These are phyloP conservation scores for Lithobates pipiens DNA, from an alignment of 2,797 vertebrate species.

Conservation along the genomic window DNA sequence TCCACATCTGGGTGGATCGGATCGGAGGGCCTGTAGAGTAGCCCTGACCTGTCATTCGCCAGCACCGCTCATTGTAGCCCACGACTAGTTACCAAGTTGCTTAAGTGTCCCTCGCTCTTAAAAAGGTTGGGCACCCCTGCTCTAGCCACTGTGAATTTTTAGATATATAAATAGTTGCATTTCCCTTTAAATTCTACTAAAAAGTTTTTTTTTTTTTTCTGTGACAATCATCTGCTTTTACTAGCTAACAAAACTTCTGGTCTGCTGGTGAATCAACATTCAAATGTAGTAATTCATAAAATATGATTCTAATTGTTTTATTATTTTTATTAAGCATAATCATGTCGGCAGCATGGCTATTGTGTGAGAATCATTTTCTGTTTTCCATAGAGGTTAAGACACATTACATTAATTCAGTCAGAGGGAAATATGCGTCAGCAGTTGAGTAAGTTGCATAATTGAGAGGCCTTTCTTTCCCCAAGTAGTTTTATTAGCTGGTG, in stretches of 20 bases:
- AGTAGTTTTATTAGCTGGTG: constrained; percentile 53
- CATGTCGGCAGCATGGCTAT: constrained; percentile 16
- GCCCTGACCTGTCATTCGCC: too few relatives aligned
- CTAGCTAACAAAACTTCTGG: not conserved
- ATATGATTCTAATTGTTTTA: constrained; percentile 39
- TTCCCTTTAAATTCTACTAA: too few relatives aligned
- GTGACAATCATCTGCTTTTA: too few relatives aligned
- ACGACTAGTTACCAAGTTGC: too few relatives aligned
- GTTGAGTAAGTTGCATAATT: constrained; percentile 41
- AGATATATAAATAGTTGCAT: too few relatives aligned
- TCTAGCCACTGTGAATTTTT: too few relatives aligned
- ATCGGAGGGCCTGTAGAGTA: too few relatives aligned
- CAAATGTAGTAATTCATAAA: constrained; percentile 37
- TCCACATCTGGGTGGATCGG: too few relatives aligned
- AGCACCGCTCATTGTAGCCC: too few relatives aligned
- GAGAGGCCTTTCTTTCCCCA: constrained; percentile 35
- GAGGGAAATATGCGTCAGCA: constrained; percentile 47
- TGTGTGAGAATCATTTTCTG: constrained; percentile 42
- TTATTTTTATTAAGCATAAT: constrained; percentile 25
- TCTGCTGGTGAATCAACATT: constrained; percentile 3
- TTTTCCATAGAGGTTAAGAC: constrained; percentile 36
- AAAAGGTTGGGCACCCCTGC: too few relatives aligned
- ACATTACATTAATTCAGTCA: constrained; percentile 53
- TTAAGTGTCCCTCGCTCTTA: too few relatives aligned
- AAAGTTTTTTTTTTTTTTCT: too few relatives aligned